Percentiles rank a stretch among this genome's conserved stretches.
These are phyloP conservation scores for Furnarius figulus DNA, from an alignment of 2,113 vertebrate genomes.

Conservation along the genomic window DNA sequence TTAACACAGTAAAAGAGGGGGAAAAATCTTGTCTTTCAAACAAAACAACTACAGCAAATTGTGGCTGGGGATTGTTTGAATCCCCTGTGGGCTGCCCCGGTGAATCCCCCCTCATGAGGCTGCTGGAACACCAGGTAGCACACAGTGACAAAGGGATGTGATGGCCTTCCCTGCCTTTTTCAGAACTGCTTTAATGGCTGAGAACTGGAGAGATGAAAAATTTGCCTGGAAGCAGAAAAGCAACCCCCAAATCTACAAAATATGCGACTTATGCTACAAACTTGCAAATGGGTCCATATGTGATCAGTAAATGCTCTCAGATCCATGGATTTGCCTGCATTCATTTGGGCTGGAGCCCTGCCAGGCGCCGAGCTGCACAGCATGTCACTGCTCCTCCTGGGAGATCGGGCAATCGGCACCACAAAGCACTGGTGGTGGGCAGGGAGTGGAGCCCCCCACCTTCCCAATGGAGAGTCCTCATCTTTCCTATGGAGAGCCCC, in stretches of 20 bases:
- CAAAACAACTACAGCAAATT: not conserved
- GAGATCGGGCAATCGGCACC: not conserved
- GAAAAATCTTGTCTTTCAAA: not conserved
- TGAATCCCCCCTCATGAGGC: not conserved
- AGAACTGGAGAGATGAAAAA: not conserved
- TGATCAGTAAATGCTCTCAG: constrained; percentile 46
- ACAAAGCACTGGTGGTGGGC: not conserved
- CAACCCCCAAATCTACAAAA: constrained; percentile 38
- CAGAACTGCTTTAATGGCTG: not conserved
- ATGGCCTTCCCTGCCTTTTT: not conserved
- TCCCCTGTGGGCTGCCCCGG: rapidly evolving
- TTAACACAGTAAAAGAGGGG: not conserved
- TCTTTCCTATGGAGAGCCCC: rapidly evolving
- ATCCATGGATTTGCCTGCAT: constrained; percentile 47
- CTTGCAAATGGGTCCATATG: constrained; percentile 65
- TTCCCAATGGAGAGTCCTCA: not conserved
- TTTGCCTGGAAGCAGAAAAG: constrained; percentile 34
- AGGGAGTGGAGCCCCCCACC: not conserved
- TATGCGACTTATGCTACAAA: constrained; percentile 42
- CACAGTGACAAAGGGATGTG: rapidly evolving
- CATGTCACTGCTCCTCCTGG: constrained; percentile 11
- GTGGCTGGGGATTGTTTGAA: not conserved
- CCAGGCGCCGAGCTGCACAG: constrained; percentile 20
- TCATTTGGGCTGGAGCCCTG: constrained; percentile 35
- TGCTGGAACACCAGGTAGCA: rapidly evolving